phyloP scores from a whole-genome alignment of 2,797 vertebrate genomes.

The Amblyraja radiata region DNA sequence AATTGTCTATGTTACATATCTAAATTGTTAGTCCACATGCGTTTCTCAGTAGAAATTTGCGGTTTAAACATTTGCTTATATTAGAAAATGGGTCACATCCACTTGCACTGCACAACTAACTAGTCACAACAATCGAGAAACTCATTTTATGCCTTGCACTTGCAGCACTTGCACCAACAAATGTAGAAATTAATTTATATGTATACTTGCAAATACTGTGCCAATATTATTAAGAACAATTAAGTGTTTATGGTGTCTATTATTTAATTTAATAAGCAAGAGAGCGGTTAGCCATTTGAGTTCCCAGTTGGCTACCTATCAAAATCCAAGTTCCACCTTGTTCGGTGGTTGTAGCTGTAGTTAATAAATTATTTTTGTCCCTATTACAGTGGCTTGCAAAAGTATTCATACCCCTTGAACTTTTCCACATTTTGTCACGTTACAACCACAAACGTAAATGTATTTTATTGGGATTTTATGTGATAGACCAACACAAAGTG shows the following conservation, averaged over 20 bases:
- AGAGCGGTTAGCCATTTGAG: neutral
- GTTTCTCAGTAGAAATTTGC: neutral
- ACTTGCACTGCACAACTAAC: neutral
- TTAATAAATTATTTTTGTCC: neutral
- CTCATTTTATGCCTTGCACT: neutral
- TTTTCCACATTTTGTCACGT: too few relatives aligned
- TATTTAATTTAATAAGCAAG: neutral
- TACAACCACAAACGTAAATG: too few relatives aligned
- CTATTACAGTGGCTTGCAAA: neutral
- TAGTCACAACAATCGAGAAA: neutral
- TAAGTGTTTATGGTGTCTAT: neutral
- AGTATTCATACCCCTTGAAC: too few relatives aligned
- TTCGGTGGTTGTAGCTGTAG: neutral
- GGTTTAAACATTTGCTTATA: neutral
- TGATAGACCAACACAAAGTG: too few relatives aligned
- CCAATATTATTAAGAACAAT: neutral
- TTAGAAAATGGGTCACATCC: neutral
- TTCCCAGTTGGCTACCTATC: neutral
- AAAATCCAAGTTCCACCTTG: neutral
- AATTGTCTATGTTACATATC: neutral
- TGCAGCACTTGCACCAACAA: neutral
- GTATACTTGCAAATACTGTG: neutral
- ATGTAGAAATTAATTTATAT: neutral
- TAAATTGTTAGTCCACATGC: neutral
- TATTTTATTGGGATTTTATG: too few relatives aligned